Conservation (phyloP, 2,888 invertebrate species). For the Dromius quadrimaculatus region DNA sequence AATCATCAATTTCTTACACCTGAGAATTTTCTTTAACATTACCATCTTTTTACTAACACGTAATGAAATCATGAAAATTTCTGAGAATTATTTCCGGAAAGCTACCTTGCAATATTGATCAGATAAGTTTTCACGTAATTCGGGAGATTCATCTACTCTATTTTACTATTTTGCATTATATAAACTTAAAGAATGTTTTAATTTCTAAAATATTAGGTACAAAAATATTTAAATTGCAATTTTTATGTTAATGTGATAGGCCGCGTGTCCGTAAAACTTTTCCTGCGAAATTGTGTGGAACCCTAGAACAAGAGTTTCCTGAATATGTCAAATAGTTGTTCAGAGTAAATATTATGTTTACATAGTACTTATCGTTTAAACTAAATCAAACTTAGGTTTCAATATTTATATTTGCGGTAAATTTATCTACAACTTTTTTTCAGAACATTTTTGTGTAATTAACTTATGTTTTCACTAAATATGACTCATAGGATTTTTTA, state of each 20-base stretch:
- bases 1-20: constrained; percentile 14
- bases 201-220: too few relatives aligned
- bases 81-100: constrained; percentile 9
- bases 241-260: too few relatives aligned
- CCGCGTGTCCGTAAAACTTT: too few relatives aligned
- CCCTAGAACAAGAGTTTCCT: too few relatives aligned
- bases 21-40: constrained; percentile 10
- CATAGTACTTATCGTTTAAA: constrained; percentile 14
- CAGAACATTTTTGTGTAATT: not conserved
- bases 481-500: constrained; percentile 10
- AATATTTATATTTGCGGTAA: constrained; percentile 6
- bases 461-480: constrained; percentile 1
- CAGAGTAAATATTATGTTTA: too few relatives aligned
- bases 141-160: too few relatives aligned
- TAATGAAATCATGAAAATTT: not conserved
- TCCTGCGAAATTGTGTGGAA: too few relatives aligned
- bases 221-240: too few relatives aligned
- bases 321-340: too few relatives aligned
- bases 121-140: too few relatives aligned
- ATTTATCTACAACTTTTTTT: constrained; percentile 5
- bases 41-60: constrained; percentile 1
- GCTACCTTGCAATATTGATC: constrained; percentile 12
- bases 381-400: not conserved
- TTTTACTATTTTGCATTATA: too few relatives aligned
- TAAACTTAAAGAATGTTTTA: too few relatives aligned